Evolutionary conservation across 1,140 invertebrate genomes (phyloP).

Genomic region (Halictus rubicundus): DNA sequence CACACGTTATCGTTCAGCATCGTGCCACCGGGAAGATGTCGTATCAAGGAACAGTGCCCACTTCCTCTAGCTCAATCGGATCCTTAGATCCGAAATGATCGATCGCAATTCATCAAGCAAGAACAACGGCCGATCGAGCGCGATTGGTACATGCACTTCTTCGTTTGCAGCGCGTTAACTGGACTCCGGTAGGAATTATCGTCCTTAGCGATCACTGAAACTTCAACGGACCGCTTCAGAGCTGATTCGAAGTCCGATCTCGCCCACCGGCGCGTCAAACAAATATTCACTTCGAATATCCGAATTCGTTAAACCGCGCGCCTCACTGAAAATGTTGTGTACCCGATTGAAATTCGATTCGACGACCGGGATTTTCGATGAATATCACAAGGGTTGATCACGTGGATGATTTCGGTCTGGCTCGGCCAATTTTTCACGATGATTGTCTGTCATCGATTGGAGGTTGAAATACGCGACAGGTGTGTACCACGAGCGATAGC

Average conservation of each 20-base stretch:
- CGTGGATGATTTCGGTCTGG: neutral
- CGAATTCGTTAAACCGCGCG: neutral
- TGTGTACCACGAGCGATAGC: neutral
- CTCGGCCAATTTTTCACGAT: neutral
- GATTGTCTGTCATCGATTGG: slow-evolving; percentile 43
- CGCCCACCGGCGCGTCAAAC: neutral
- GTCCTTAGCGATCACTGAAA: slow-evolving; percentile 32
- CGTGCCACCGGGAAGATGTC: slow-evolving; percentile 2
- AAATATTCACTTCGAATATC: neutral
- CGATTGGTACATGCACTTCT: slow-evolving; percentile 13
- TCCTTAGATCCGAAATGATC: slow-evolving; percentile 32
- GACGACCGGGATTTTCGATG: neutral
- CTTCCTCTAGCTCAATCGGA: slow-evolving; percentile 28
- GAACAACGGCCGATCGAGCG: slow-evolving; percentile 7
- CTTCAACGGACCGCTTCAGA: slow-evolving; percentile 1
- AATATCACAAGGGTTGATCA: too few species aligned
- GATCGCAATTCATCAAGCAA: slow-evolving; percentile 20
- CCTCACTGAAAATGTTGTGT: neutral
- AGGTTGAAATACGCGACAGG: neutral
- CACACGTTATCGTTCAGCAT: slow-evolving; percentile 65
- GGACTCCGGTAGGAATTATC: neutral
- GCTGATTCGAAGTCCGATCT: neutral
- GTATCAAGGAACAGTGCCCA: neutral
- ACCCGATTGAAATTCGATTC: neutral
- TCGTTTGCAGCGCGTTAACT: neutral